Conservation (phyloP, 1,140 invertebrate species). For the Anthonomus grandis region DNA sequence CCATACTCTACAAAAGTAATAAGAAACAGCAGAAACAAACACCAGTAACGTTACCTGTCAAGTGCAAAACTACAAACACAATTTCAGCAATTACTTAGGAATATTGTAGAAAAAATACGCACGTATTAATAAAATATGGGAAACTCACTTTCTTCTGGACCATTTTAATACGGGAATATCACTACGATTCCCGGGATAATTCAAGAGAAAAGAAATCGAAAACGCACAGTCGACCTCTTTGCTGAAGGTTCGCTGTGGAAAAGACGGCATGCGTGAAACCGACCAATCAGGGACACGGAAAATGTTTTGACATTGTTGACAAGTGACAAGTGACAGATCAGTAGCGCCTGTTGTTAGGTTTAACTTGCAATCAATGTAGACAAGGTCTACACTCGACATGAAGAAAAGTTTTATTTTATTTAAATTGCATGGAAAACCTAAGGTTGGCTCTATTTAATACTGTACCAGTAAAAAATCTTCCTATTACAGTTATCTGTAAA, state of each 20-base stretch:
- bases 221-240: slow-evolving; percentile 11
- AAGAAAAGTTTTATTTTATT: too few species aligned
- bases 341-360: too few species aligned
- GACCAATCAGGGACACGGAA: too few species aligned
- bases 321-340: too few species aligned
- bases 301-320: too few species aligned
- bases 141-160: slow-evolving; percentile 44
- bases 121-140: slow-evolving; percentile 11
- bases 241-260: slow-evolving; percentile 16
- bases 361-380: too few species aligned
- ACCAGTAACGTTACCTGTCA: neutral
- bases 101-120: slow-evolving; percentile 18
- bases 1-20: neutral
- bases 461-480: too few species aligned
- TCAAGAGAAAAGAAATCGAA: slow-evolving; percentile 1
- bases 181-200: slow-evolving; percentile 28
- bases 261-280: too few species aligned
- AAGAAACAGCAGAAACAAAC: neutral
- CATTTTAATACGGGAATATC: slow-evolving; percentile 36
- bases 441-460: too few species aligned
- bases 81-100: slow-evolving; percentile 8
- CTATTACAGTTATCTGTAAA: too few species aligned
- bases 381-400: too few species aligned
- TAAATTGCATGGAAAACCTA: too few species aligned
- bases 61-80: slow-evolving; percentile 8